These are phyloP conservation scores for Heliconius nattereri DNA, from an alignment of 1,140 invertebrate species.

Conservation along the genomic window DNA sequence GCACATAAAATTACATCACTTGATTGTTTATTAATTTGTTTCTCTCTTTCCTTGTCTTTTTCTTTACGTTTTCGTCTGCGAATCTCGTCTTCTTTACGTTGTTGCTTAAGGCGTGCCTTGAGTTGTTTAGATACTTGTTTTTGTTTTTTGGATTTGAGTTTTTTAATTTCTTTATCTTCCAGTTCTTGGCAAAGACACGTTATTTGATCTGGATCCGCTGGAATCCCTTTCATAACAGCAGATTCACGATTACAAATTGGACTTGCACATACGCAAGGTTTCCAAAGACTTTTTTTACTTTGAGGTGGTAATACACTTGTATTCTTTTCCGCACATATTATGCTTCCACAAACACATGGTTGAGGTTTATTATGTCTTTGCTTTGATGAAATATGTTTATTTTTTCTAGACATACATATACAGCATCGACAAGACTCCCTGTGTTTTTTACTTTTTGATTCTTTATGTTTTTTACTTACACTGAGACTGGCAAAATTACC, in stretches of 20 bases:
- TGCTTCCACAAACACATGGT: constrained; percentile 41
- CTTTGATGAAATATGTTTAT: constrained; percentile 14
- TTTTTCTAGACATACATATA: constrained; percentile 33
- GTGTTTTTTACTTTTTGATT: background rate
- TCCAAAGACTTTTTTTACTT: constrained; percentile 19
- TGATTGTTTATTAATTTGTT: constrained; percentile 37
- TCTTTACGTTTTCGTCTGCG: constrained; percentile 31
- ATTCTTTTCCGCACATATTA: constrained; percentile 33
- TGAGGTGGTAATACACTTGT: constrained; percentile 1
- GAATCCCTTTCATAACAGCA: constrained; percentile 28
- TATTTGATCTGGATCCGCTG: background rate
- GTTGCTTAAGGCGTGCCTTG: constrained; percentile 26
- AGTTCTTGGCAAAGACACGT: constrained; percentile 13
- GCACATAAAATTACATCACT: constrained; percentile 39
- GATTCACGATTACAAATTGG: constrained; percentile 40
- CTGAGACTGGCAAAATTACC: constrained; percentile 23
- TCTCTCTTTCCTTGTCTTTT: constrained; percentile 36
- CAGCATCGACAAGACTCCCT: constrained; percentile 22
- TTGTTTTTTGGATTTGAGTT: constrained; percentile 21
- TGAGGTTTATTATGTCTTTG: background rate
- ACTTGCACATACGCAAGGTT: constrained; percentile 40
- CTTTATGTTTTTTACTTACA: constrained; percentile 12
- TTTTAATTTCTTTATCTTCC: constrained; percentile 16
- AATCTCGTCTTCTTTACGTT: constrained; percentile 32
- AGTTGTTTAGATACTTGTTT: constrained; percentile 24